Conservation (phyloP, 2,888 invertebrate genomes). For the Cheilosia scutellata region DNA sequence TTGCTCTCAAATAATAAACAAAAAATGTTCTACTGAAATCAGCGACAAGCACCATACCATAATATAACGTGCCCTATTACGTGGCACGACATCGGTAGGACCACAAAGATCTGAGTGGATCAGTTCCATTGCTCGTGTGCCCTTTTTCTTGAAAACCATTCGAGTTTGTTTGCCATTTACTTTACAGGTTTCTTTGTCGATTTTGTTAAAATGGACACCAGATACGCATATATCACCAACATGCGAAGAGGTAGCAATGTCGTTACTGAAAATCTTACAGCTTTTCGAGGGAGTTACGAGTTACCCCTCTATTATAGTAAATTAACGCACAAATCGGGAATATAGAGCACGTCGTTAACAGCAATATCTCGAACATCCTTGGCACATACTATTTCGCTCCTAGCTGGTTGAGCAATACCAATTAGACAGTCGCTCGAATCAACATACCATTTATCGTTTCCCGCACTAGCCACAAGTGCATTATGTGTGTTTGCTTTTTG, state of each 20-base stretch:
- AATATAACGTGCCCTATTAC: constrained; percentile 12
- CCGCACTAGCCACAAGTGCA: not conserved
- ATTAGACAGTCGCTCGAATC: not conserved
- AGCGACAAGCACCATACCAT: constrained; percentile 13
- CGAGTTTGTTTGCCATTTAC: constrained; percentile 11
- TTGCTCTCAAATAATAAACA: constrained; percentile 26
- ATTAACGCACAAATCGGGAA: not conserved
- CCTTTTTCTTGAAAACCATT: not conserved
- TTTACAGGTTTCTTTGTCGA: too few species aligned
- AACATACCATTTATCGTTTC: constrained; percentile 2
- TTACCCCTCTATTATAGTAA: not conserved
- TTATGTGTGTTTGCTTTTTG: not conserved
- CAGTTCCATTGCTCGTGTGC: not conserved
- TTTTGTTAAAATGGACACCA: too few species aligned
- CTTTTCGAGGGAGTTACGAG: not conserved
- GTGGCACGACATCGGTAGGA: not conserved
- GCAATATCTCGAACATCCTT: not conserved
- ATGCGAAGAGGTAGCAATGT: too few species aligned
- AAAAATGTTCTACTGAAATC: constrained; percentile 12
- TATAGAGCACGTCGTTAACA: not conserved
- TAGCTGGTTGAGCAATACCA: not conserved
- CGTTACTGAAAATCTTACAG: not conserved
- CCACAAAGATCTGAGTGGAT: too few species aligned
- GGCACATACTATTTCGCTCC: not conserved
- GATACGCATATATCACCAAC: too few species aligned